Evolutionary conservation across 2,113 vertebrate genomes (phyloP), one percentile per base, ranked within the genome.

Genomic region (Halichoerus grypus): DNA sequence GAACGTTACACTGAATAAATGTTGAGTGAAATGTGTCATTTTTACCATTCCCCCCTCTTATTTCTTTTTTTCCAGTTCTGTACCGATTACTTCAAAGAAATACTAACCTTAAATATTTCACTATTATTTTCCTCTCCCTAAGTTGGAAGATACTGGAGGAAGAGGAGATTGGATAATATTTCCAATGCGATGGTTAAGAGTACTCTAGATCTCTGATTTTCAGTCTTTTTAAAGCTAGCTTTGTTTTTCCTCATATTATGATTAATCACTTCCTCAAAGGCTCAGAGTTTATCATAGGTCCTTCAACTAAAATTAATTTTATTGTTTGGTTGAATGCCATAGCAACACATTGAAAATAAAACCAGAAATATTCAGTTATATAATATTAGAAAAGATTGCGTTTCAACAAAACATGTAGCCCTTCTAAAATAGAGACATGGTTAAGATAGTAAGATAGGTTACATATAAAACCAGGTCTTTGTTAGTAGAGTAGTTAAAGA

Each of bases 221-320:
- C 21, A 63, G 10, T 28, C 2, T 90, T 49, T 82, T 11, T 65
- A 61, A 87, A 92, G 79, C 22, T 88, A 55, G 46, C 5, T 69
- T 85, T 83, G 12, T 79, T 88, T 88, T 42, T 15, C 42, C 82
- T 21, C 18, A 7, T 71, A n/a, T 46, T 71, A 22, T 33, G 69
- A 65, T 83, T 89, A 80, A 84, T 49, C 36, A 36, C 16, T 51
- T 97, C 83, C 87, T 13, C 24, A 81, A 65, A 91, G 5, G 3
- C 26, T 87, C 9, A 91, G 31, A 74, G 31, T 89, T 94, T 46
- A 67, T 28, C 71, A 86, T 1, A 77, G 12, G 28, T 51, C 57
- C 22, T 81, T 88, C 59, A 67, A 51, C 21, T 91, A 74, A 91
- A 96, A 82, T 77, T 84, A 65, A 65, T 94, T 93, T 79, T 61